Evolutionary conservation across 2,797 vertebrate genomes (phyloP).

Genomic region (Lagodon rhomboides): DNA sequence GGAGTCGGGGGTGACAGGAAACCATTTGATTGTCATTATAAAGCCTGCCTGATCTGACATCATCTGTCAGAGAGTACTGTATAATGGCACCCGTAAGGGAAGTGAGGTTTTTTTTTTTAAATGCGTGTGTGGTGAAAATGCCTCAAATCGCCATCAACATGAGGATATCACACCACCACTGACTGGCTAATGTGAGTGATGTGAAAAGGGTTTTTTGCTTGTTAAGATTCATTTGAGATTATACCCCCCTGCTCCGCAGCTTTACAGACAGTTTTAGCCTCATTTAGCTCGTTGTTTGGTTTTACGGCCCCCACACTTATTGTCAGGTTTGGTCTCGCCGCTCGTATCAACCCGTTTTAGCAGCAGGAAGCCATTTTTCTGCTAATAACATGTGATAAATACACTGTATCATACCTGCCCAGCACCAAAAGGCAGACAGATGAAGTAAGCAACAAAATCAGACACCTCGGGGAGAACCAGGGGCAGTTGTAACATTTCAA

Average conservation of each 20-base stretch:
- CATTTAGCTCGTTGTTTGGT: constrained; percentile 16
- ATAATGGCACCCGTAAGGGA: not conserved
- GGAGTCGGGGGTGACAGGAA: constrained; percentile 39
- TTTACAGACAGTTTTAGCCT: constrained; percentile 21
- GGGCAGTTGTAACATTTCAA: no score
- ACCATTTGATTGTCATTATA: constrained; percentile 37
- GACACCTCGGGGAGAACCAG: no score
- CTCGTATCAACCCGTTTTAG: constrained; percentile 20
- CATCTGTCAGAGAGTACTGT: constrained; percentile 25
- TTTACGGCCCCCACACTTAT: constrained; percentile 24
- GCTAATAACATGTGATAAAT: constrained; percentile 9
- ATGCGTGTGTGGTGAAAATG: not conserved
- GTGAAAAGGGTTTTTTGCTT: constrained; percentile 23
- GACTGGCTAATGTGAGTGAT: not conserved
- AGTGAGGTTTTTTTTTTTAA: not conserved
- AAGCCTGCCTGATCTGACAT: constrained; percentile 26
- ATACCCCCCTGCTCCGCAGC: constrained; percentile 20
- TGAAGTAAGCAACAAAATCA: not conserved
- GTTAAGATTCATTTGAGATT: constrained; percentile 34
- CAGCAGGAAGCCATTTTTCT: constrained; percentile 27
- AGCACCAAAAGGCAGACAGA: not conserved
- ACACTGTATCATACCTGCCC: not conserved
- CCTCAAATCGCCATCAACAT: not conserved
- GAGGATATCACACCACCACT: not conserved
- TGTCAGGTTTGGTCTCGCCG: constrained; percentile 4